Base-by-base conservation (phyloP, 2,888 invertebrate species). In the Coelopa pilipes region DNA sequence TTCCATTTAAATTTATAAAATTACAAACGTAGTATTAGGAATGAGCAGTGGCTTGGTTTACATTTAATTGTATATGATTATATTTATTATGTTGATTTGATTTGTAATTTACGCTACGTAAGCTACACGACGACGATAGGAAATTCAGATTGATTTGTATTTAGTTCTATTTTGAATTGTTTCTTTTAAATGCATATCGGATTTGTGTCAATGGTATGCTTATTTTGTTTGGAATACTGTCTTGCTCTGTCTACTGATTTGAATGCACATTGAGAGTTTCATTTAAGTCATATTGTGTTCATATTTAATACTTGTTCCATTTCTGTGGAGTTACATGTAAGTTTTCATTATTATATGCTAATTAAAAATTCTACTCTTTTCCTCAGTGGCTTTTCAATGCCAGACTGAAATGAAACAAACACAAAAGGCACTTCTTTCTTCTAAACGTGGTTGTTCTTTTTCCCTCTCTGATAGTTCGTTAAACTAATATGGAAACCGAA, bases 401-500 rank as follows among this genome's bases (percentile, higher is more conserved):
- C 50, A 50, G 19, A 69, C 21, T 62, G 17, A 45, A 15, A 62
- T 19, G 12, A 63, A 70, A 62, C 45, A 70, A 70, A 70, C 50
- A 34, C 34, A 70, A 63, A 70, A 70, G 70, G 70, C 62, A 62
- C 70, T 70, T 70, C 46, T 13, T n/a, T 1, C 34, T 57, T 5
- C 55, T 10, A 57, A 55, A 69, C 34, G 34, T 34, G 53, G 53
- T 5, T 53, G 15, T 53, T 53, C 4, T 53, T 53, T n/a, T 4
- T 53, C 53, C n/a, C n/a, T n/a, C 53, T 53, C n/a, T 53, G 21
- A 24, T 60, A 24, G 21, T 17, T 57, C 11, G 1, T 19, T 60
- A 34, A 66, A 17, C n/a, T 7, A 66, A 66, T 46, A 45, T 2
- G 53, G n/a, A 53, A 15, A 60, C 34, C 34, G 34, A 21, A 60